Evolutionary conservation across 2,797 vertebrate species (phyloP).

Genomic region (Mormyrops attenuatus): DNA sequence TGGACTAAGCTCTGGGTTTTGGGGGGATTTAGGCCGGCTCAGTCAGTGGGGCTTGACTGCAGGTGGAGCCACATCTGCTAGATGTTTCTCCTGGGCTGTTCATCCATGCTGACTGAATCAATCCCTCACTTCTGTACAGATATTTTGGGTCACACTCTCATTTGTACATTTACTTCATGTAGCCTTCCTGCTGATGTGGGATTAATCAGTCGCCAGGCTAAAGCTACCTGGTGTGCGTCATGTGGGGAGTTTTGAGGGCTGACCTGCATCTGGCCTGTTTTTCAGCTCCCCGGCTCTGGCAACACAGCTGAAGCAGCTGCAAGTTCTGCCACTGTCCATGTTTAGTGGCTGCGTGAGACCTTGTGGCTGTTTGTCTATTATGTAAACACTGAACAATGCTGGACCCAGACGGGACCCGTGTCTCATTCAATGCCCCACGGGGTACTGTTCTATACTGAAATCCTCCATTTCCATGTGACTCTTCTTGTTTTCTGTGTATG

Average conservation of each 20-base stretch:
- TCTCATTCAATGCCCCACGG: background rate
- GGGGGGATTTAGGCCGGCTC: background rate
- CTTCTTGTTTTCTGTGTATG: background rate
- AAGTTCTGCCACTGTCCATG: background rate
- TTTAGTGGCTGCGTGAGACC: background rate
- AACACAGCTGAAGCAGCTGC: background rate
- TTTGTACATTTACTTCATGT: background rate
- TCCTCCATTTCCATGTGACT: background rate
- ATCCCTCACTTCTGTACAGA: background rate
- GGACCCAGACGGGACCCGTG: background rate
- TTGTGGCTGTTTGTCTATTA: background rate
- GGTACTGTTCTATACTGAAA: background rate
- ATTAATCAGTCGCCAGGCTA: background rate
- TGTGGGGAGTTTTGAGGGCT: background rate
- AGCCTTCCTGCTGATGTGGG: background rate
- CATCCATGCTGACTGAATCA: background rate
- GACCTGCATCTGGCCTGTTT: background rate
- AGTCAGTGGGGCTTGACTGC: background rate
- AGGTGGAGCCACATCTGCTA: constrained; percentile 6
- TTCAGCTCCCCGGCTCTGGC: background rate
- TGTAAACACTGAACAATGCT: background rate
- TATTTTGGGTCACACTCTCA: background rate
- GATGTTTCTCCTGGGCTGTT: constrained; percentile 10
- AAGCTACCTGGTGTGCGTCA: background rate
- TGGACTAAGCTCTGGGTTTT: constrained; percentile 1